Evolutionary conservation across 1,140 invertebrate species (phyloP), one percentile per base, ranked within the genome.

Genomic region (Cataglyphis hispanica): DNA sequence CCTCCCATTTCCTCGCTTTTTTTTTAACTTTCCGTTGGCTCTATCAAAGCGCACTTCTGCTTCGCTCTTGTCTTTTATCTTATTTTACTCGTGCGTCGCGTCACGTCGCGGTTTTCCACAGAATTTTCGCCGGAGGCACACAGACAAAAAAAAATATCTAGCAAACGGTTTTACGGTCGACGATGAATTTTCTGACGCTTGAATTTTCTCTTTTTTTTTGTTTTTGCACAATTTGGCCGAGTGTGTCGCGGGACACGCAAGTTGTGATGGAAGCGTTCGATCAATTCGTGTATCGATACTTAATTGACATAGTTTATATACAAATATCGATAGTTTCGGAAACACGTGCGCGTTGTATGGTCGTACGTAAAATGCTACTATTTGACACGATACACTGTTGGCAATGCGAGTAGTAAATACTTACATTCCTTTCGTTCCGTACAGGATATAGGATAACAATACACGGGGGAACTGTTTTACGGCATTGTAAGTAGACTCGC

Each of bases 391-490:
- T 37, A 50, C 77, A 16, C 16, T 43, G 53, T 72, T 31, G 31
- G 31, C 53, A 69, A 64, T 58, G 43, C 53, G 60, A 34, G 80
- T 50, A 34, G 80, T 50, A 74, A 67, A 86, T 86, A 84, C 85
- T 53, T 80, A 76, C 37, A 56, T 67, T 78, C 78, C 70, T 86
- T 85, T 61, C 31, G 13, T 37, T 78, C 16, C 53, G 34, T 16
- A 6, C 13, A 13, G 34, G 58, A 40, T 37, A 78, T 40, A 22
- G 27, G 64, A 66, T 63, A 81, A 86, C 85, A 78, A 78, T 53
- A 37, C 87, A 74, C 75, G 53, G 31, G 77, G 53, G 83, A 60
- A 70, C 86, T 78, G 80, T 90, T 91, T 91, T 85, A 91, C 84
- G 89, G 81, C 25, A 27, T 84, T 60, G 64, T 86, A 80, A 89